Base-by-base conservation (phyloP, 2,888 invertebrate genomes). In the Phragmatobia fuliginosa region DNA sequence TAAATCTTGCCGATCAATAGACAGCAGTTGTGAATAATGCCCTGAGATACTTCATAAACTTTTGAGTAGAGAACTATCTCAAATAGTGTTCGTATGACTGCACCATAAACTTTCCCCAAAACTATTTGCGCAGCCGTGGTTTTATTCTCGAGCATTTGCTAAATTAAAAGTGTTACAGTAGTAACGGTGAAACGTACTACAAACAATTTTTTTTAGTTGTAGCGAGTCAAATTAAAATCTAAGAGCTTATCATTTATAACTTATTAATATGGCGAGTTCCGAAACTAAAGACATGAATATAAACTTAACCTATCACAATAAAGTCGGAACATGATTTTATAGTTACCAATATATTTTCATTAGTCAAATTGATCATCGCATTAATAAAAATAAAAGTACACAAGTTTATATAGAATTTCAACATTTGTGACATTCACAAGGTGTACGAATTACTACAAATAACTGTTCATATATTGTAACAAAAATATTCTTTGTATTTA, bases 201-300 rank as follows among this genome's bases (percentile, higher is more conserved):
- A 14, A 56, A 56, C 56, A 28, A 56, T 56, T 16, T 5, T 28
- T 28, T 14, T 28, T 56, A 56, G 56, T 56, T 16, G 5, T 56
- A 56, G 56, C 3, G 28, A 56, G 56, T 64, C n/a, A 56, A 62
- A 67, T 18, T 56, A 49, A 25, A 62, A 10, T 32, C 38, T 62
- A 62, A 62, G 1, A 62, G n/a, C 52, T 62, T 36, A 65, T 28
- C 28, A 67, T 36, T 31, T 66, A 41, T 41, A 60, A 38, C 52
- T 62, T 62, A 67, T 75, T 60, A 70, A 75, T 79, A 79, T 79
- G 79, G 79, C 79, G 70, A 67, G 66, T 45, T 56, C 58, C 52
- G n/a, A 59, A n/a, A 32, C 21, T 49, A 32, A 63, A 28, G 11
- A 63, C 14, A 21, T 28, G 31, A 49, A 49, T n/a, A 25, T 36